Percentiles rank a stretch among this genome's conserved stretches.
phyloP scores from a whole-genome alignment of 2,888 invertebrate genomes.

The Rhingia rostrata region DNA sequence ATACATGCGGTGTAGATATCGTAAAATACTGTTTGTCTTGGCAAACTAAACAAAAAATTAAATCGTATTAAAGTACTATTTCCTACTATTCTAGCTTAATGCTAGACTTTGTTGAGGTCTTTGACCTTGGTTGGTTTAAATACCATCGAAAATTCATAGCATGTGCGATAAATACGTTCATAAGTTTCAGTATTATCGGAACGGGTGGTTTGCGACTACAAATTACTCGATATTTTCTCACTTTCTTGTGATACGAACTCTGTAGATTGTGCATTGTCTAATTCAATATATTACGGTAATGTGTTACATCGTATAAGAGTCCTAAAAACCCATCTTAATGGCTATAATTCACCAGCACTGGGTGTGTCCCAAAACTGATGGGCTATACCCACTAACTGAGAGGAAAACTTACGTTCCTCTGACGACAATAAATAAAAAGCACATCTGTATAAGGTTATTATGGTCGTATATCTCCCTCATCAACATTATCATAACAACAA shows the following conservation, averaged over 20 bases:
- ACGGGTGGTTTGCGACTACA: neutral
- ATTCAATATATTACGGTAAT: no score
- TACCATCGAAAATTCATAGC: constrained; percentile 1
- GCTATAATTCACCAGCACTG: no score
- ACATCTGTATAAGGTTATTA: constrained; percentile 44
- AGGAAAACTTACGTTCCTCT: constrained; percentile 20
- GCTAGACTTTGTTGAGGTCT: neutral
- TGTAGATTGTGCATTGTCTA: neutral
- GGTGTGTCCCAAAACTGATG: no score
- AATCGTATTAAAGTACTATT: neutral
- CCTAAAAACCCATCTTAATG: no score
- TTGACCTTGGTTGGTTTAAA: neutral
- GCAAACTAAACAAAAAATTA: neutral
- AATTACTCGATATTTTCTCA: neutral
- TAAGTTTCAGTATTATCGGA: neutral
- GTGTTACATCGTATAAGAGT: no score
- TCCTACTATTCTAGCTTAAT: neutral
- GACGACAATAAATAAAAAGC: constrained; percentile 30
- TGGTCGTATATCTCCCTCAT: constrained; percentile 20
- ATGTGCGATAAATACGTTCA: constrained; percentile 15
- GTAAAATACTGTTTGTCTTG: constrained; percentile 5
- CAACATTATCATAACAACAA: constrained; percentile 30
- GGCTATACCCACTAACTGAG: neutral
- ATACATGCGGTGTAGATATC: no score
- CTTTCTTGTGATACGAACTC: constrained; percentile 3